Percentiles rank a stretch among this genome's conserved stretches.
phyloP scores from a whole-genome alignment of 1,140 invertebrate species.

The Drosophila sturtevanti region DNA sequence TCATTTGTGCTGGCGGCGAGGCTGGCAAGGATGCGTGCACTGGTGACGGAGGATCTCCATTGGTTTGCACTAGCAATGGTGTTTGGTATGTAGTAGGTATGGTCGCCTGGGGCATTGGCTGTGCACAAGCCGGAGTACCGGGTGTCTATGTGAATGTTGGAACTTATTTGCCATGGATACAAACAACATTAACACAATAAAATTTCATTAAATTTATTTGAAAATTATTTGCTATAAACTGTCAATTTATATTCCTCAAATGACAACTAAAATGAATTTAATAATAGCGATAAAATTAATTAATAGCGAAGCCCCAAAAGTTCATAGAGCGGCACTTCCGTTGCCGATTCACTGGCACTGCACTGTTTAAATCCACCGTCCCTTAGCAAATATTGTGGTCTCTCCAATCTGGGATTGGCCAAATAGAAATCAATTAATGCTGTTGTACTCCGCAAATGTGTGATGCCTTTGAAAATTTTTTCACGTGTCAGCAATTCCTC shows the following conservation, averaged over 20 bases:
- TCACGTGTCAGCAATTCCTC: constrained; percentile 69
- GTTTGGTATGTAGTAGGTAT: constrained; percentile 86
- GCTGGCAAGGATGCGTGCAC: constrained; percentile 90
- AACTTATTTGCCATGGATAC: constrained; percentile 87
- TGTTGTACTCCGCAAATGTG: constrained; percentile 74
- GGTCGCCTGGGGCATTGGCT: constrained; percentile 90
- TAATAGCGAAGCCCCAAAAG: constrained; percentile 61
- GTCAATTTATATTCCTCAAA: neutral
- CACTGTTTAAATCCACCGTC: constrained; percentile 61
- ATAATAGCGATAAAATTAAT: too few relatives aligned
- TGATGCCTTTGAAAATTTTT: constrained; percentile 77
- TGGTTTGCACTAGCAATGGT: constrained; percentile 87
- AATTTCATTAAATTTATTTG: neutral
- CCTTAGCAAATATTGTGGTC: constrained; percentile 64
- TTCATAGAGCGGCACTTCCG: constrained; percentile 72
- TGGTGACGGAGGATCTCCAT: constrained; percentile 89
- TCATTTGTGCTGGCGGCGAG: constrained; percentile 91
- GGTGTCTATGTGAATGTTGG: constrained; percentile 88
- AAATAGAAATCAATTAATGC: constrained; percentile 67
- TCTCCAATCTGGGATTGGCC: constrained; percentile 55
- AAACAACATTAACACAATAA: constrained; percentile 63
- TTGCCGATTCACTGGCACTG: constrained; percentile 36
- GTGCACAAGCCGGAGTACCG: constrained; percentile 86
- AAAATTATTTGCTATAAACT: neutral
- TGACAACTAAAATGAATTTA: neutral